Evolutionary conservation across 2,797 vertebrate genomes (phyloP).

Genomic region (Lutjanus campechanus): DNA sequence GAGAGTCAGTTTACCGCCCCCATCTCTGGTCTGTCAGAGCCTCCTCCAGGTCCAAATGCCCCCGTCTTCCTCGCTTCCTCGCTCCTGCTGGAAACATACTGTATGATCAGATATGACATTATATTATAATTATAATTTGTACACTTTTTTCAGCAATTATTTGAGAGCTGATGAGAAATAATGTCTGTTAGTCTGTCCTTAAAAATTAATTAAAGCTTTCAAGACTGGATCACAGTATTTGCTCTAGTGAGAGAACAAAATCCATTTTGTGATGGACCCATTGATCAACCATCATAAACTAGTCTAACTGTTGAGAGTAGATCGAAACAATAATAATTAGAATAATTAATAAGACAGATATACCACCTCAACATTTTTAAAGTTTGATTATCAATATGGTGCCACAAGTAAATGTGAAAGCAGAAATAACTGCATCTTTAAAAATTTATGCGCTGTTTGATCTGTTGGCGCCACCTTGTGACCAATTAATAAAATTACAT

Average conservation of each 20-base stretch:
- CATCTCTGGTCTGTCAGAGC: neutral
- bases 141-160: too few relatives aligned
- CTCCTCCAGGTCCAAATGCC: constrained; percentile 30
- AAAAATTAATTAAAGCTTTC: neutral
- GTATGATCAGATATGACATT: too few relatives aligned
- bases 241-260: neutral
- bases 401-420: neutral
- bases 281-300: neutral
- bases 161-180: neutral
- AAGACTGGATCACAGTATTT: neutral
- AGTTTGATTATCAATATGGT: neutral
- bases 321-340: neutral
- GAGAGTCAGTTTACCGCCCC: neutral
- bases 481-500: neutral
- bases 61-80: fast-evolving
- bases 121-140: too few relatives aligned
- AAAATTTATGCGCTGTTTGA: neutral
- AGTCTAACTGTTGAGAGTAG: neutral
- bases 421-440: neutral
- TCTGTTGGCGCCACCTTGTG: constrained; percentile 36
- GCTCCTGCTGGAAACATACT: neutral
- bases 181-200: neutral
- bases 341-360: neutral
- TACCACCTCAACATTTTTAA: neutral
- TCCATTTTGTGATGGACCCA: neutral